phyloP scores from a whole-genome alignment of 35 echinoderm and acorn worm species.

The Patiria miniata region DNA sequence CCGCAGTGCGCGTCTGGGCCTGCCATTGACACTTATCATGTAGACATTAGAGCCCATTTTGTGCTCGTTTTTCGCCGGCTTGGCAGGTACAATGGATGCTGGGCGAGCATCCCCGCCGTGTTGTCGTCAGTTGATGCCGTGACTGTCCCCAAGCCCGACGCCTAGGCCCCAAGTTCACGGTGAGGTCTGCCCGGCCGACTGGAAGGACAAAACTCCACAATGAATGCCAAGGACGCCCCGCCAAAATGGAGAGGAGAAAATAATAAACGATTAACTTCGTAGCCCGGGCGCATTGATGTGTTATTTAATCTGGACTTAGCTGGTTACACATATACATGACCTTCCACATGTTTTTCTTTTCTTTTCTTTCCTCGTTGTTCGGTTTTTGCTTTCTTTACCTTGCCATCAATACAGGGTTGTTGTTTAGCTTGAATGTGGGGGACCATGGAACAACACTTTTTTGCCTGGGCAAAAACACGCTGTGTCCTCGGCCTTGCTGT shows the following conservation, averaged over 20 bases:
- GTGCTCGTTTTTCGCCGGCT: constrained; percentile 22
- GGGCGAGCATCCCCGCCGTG: background rate
- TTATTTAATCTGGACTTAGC: constrained; percentile 29
- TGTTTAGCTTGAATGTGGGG: background rate
- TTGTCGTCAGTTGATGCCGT: constrained; percentile 12
- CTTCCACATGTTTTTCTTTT: background rate
- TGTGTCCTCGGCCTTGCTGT: constrained; percentile 12
- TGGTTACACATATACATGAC: constrained; percentile 24
- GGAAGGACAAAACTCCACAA: background rate
- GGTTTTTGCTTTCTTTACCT: constrained; percentile 1
- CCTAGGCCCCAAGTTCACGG: constrained; percentile 19
- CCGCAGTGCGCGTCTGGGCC: constrained; percentile 11
- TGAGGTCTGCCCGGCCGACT: constrained; percentile 12
- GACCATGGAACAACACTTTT: background rate
- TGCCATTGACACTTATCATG: constrained; percentile 20
- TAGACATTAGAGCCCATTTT: constrained; percentile 9
- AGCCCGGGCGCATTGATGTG: constrained; percentile 19
- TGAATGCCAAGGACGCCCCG: background rate
- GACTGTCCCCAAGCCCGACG: background rate
- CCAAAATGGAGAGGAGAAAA: background rate
- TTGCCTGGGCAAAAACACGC: background rate
- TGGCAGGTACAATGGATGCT: background rate
- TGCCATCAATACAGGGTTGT: background rate
- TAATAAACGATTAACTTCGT: constrained; percentile 28
- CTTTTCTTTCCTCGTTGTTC: background rate